A percentile compares a stretch with the other conserved stretches of the same genome.
Evolutionary conservation across 1,140 invertebrate genomes (phyloP).

Genomic region (Ceratina calcarata): DNA sequence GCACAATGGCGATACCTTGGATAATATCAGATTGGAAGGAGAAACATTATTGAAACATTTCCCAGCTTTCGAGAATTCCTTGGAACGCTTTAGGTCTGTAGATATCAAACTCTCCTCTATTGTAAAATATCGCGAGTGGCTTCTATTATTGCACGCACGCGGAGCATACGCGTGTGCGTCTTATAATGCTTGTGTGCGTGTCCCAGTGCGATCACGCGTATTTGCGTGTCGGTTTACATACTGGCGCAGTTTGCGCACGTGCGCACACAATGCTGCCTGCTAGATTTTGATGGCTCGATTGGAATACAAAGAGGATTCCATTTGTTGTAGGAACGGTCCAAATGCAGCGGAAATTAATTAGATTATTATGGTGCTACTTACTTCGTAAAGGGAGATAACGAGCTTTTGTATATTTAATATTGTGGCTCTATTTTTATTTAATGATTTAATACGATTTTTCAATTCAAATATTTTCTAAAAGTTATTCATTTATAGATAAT

Average conservation of each 20-base stretch:
- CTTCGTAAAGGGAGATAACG: no score
- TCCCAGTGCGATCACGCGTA: neutral
- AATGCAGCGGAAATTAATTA: neutral
- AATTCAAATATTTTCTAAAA: no score
- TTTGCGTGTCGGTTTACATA: slow-evolving; percentile 23
- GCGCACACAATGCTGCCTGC: slow-evolving; percentile 31
- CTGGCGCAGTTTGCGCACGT: slow-evolving; percentile 34
- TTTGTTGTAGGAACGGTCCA: neutral
- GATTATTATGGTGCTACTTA: no score
- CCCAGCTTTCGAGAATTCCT: slow-evolving; percentile 42
- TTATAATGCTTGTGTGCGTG: slow-evolving; percentile 23
- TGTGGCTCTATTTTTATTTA: no score
- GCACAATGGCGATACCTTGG: slow-evolving; percentile 47
- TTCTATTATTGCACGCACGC: slow-evolving; percentile 16
- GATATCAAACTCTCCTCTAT: neutral
- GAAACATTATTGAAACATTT: slow-evolving; percentile 39
- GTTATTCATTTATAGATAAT: no score
- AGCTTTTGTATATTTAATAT: no score
- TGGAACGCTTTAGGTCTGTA: neutral
- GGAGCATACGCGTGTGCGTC: neutral
- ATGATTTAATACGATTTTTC: no score
- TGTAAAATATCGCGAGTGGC: neutral
- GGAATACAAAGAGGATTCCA: neutral
- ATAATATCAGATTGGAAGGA: slow-evolving; percentile 26
- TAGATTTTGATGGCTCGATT: slow-evolving; percentile 10